Base-by-base conservation (phyloP, 2,113 vertebrate species). In the Pungitius pungitius region DNA sequence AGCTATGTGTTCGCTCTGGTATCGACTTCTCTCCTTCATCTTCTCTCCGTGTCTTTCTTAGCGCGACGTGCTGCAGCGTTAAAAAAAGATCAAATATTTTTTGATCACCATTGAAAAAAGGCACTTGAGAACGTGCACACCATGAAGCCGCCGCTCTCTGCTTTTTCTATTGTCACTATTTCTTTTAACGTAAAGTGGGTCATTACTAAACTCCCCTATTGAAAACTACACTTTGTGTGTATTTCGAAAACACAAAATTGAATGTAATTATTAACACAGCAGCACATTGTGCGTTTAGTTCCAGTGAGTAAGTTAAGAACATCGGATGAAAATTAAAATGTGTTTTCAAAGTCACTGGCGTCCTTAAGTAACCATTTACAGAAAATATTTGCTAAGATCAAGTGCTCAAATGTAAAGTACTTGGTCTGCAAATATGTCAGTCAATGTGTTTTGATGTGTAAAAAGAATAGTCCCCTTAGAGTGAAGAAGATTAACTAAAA, bases 1-100 rank as follows among this genome's bases (percentile, higher is more conserved):
- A 76, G 71, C 61, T 67, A 70, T 77, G 71, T 37, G 57, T 73
- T 84, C 57, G 59, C 66, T 75, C 55, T 45, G 58, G 17, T 69
- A 67, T 69, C 59, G 43, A 7, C 51, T 78, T 9, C 45, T 82
- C 56, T 77, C 75, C 56, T 45, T 66, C 77, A 78, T 49, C 57
- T 75, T 79, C 42, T 68, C 45, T 68, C 26, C 63, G 0, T 58
- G 35, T 65, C 39, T 40, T 40, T 40, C 62, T 4, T 4, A 15
- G 17, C 4, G 14, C 14, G 42, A 17, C 42, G 6, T 35, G 33
- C 33, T 35, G 33, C 33, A 35, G 33, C 33, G 33, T 35, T 35
- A 4, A 4, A 8, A 6, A 35, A 35, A 7, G n/a, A 35, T 35
- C 33, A 5, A 35, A 35, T 35, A 35, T 35, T 35, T 35, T 35